Percentiles rank a stretch among this genome's conserved stretches.
Conservation (phyloP, 2,888 invertebrate genomes). For the Apamea epomidion region DNA sequence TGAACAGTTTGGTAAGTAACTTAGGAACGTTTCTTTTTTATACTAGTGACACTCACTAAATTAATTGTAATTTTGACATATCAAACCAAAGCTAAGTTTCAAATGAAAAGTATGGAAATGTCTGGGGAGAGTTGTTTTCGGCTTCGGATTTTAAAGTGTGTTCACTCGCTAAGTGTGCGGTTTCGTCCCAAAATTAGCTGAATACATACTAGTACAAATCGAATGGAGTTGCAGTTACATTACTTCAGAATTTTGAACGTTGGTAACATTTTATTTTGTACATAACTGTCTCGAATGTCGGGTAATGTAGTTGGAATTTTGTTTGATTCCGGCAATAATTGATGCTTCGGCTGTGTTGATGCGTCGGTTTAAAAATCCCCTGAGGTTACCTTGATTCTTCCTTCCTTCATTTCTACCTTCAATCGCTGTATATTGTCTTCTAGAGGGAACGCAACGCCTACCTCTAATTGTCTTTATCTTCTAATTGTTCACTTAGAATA, state of each 20-base stretch:
- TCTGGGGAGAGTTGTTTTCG: slow-evolving; percentile 18
- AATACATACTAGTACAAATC: slow-evolving; percentile 76
- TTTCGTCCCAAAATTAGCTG: slow-evolving; percentile 73
- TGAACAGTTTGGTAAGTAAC: slow-evolving; percentile 55
- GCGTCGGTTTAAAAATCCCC: slow-evolving; percentile 43
- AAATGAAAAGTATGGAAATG: slow-evolving; percentile 49
- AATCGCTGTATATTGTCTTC: slow-evolving; percentile 9
- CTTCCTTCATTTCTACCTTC: not conserved
- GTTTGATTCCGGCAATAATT: slow-evolving; percentile 69
- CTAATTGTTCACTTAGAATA: not conserved
- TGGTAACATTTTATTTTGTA: slow-evolving; percentile 81
- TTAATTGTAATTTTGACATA: slow-evolving; percentile 63
- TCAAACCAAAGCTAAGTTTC: slow-evolving; percentile 60
- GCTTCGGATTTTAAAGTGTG: slow-evolving; percentile 47
- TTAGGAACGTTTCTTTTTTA: slow-evolving; percentile 45
- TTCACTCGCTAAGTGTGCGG: slow-evolving; percentile 71
- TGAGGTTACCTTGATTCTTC: not conserved
- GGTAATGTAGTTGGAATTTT: slow-evolving; percentile 76
- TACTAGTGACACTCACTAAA: slow-evolving; percentile 61
- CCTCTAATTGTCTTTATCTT: slow-evolving; percentile 13
- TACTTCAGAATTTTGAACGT: slow-evolving; percentile 70
- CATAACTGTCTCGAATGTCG: slow-evolving; percentile 77
- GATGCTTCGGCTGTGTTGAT: slow-evolving; percentile 76
- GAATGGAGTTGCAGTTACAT: slow-evolving; percentile 75
- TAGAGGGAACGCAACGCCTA: slow-evolving; percentile 33